These are phyloP conservation scores for Athene cunicularia DNA, from an alignment of 2,113 vertebrate species.

Conservation along the genomic window DNA sequence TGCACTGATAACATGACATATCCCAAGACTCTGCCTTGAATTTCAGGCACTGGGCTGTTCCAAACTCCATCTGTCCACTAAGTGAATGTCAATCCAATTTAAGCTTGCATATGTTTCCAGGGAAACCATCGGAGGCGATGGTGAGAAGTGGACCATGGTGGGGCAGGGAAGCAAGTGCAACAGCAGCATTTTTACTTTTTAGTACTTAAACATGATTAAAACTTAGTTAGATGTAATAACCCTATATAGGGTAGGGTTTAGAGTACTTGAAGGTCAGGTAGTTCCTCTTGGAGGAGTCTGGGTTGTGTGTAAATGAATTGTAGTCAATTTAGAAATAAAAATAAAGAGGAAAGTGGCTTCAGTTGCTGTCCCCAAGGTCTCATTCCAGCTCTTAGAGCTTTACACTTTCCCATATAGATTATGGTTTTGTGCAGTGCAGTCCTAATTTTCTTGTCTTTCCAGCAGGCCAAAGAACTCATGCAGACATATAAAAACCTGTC, in stretches of 20 bases:
- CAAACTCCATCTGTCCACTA: slow-evolving; percentile 59
- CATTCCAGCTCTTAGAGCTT: neutral
- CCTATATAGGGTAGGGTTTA: rapidly evolving
- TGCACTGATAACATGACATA: neutral
- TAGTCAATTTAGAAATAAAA: neutral
- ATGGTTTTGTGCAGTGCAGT: neutral
- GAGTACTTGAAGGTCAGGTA: neutral
- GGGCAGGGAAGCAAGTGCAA: neutral
- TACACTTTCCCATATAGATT: neutral
- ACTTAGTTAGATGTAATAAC: neutral
- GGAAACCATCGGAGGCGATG: slow-evolving; percentile 35
- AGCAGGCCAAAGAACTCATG: neutral
- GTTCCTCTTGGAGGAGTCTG: neutral
- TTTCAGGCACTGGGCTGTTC: slow-evolving; percentile 17
- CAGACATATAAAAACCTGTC: rapidly evolving
- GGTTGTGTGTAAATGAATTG: neutral
- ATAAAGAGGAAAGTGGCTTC: neutral
- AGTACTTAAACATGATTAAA: neutral
- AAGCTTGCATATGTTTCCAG: slow-evolving; percentile 57
- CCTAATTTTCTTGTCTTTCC: neutral
- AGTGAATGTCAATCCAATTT: slow-evolving; percentile 48
- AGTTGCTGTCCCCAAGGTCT: neutral
- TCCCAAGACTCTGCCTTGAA: neutral
- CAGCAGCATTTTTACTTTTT: neutral
- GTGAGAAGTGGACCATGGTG: slow-evolving; percentile 3